Evolutionary conservation across 2,888 invertebrate species (phyloP).

Genomic region (Callimorpha dominula): DNA sequence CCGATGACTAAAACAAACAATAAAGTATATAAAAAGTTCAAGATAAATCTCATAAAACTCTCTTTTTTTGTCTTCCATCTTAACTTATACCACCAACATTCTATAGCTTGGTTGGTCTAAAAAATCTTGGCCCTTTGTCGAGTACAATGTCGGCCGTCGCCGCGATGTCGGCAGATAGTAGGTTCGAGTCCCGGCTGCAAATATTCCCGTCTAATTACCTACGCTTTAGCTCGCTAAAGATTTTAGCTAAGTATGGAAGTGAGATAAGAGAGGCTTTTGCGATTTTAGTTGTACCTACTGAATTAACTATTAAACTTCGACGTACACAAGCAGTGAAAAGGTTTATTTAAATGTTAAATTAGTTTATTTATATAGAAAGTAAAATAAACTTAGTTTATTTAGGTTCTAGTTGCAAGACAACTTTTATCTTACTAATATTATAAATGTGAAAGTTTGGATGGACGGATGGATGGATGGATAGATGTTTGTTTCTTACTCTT

Average conservation of each 20-base stretch:
- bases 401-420: too few relatives aligned
- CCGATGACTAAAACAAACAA: not conserved
- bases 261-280: conserved; percentile 51
- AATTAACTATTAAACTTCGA: conserved; percentile 26
- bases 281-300: conserved; percentile 44
- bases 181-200: conserved; percentile 66
- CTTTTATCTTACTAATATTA: too few relatives aligned
- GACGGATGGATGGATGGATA: too few relatives aligned
- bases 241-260: conserved; percentile 47
- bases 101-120: conserved; percentile 50
- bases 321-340: not conserved
- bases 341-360: conserved; percentile 18
- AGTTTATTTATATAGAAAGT: not conserved
- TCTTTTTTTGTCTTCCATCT: conserved; percentile 38
- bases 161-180: conserved; percentile 76
- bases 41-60: conserved; percentile 33
- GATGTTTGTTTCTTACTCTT: too few relatives aligned
- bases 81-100: conserved; percentile 55
- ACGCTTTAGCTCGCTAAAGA: conserved; percentile 55
- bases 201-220: conserved; percentile 77
- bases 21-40: conserved; percentile 21
- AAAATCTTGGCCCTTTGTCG: conserved; percentile 62
- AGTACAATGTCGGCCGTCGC: conserved; percentile 68
- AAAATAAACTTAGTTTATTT: not conserved
- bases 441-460: too few relatives aligned